Conservation (phyloP, 2,113 vertebrate genomes). For the Phoxinus phoxinus region DNA sequence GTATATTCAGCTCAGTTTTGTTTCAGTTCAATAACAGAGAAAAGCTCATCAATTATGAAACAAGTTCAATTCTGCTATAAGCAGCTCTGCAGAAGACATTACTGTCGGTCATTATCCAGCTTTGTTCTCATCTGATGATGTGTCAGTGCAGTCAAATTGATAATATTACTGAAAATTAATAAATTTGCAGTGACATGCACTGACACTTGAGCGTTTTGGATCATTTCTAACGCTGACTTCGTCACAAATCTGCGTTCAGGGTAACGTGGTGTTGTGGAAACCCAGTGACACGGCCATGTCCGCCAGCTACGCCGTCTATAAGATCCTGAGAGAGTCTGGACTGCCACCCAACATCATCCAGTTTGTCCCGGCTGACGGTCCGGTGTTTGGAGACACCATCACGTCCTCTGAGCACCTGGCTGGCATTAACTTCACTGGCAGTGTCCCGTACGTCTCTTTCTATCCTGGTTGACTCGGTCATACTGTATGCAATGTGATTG, state of each 20-base stretch:
- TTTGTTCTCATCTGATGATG: too few relatives aligned
- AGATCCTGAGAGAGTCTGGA: constrained; percentile 83
- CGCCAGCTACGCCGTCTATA: constrained; percentile 88
- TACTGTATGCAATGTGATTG: not conserved
- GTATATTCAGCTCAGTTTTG: too few relatives aligned
- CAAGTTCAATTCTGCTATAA: not conserved
- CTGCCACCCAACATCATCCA: constrained; percentile 91
- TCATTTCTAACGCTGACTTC: not conserved
- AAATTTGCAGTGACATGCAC: not conserved
- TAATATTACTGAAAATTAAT: not conserved
- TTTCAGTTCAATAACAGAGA: too few relatives aligned
- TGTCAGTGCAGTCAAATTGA: not conserved
- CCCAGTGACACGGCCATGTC: constrained; percentile 92
- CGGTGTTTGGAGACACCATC: constrained; percentile 86
- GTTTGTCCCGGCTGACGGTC: constrained; percentile 90
- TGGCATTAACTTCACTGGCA: constrained; percentile 96
- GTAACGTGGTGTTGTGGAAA: constrained; percentile 97
- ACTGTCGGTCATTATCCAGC: too few relatives aligned
- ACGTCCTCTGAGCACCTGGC: constrained; percentile 88
- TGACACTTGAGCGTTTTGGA: not conserved
- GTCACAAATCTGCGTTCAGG: constrained; percentile 71
- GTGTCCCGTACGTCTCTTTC: constrained; percentile 83
- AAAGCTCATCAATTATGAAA: not conserved
- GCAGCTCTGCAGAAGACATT: too few relatives aligned
- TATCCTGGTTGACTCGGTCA: not conserved